phyloP scores from a whole-genome alignment of 1,140 invertebrate species.

The Coenobita brevimanus region DNA sequence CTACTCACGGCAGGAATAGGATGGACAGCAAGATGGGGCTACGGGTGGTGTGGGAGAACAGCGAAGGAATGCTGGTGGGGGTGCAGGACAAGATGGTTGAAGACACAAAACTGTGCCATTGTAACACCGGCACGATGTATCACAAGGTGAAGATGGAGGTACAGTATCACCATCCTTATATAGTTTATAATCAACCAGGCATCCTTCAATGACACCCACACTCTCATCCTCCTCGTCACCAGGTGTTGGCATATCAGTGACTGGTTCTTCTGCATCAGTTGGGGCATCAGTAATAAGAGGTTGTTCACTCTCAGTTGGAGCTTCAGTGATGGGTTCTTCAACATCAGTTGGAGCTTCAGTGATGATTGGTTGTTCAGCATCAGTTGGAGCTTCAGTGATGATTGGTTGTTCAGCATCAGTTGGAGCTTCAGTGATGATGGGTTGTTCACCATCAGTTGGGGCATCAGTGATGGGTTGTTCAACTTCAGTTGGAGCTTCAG shows the following conservation, averaged over 20 bases:
- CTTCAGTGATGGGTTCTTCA: not conserved
- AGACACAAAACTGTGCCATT: constrained; percentile 84
- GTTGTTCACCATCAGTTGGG: too few relatives aligned
- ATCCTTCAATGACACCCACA: too few relatives aligned
- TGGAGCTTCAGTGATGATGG: too few relatives aligned
- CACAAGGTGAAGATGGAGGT: not conserved
- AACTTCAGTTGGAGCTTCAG: too few relatives aligned
- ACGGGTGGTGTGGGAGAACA: constrained; percentile 79
- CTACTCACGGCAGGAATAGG: constrained; percentile 82
- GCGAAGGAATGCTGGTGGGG: constrained; percentile 79
- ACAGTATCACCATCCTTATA: constrained; percentile 27
- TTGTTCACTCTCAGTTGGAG: not conserved
- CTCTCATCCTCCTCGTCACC: too few relatives aligned
- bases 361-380: not conserved
- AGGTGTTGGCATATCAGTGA: constrained; percentile 73
- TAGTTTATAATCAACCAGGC: not conserved
- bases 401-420: too few relatives aligned
- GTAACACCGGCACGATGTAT: too few relatives aligned
- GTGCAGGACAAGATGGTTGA: constrained; percentile 81
- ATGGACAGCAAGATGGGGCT: constrained; percentile 83
- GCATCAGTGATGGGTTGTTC: too few relatives aligned
- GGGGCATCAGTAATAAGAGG: too few relatives aligned
- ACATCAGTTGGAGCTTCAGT: constrained; percentile 6
- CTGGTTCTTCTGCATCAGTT: not conserved
- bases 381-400: not conserved